phyloP scores from a whole-genome alignment of 2,888 invertebrate genomes.

The Campopleginae sp. region DNA sequence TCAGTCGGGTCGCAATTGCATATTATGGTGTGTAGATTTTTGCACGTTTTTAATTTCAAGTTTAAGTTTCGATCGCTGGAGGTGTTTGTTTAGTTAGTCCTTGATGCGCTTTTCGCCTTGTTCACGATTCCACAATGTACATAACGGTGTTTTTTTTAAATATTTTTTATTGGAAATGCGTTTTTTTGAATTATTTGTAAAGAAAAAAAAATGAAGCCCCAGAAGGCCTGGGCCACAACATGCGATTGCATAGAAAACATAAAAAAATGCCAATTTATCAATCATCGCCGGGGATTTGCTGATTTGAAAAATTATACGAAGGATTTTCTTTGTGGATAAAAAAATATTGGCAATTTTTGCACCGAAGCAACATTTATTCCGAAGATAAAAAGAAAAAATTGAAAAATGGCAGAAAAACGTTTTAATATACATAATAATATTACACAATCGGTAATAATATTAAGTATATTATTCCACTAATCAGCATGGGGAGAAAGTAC shows the following conservation, averaged over 20 bases:
- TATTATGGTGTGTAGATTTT: conserved; percentile 77
- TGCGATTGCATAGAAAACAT: conserved; percentile 72
- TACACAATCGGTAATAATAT: conserved; percentile 27
- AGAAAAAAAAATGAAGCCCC: conserved; percentile 20
- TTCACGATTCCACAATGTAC: conserved; percentile 28
- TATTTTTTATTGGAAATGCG: no score
- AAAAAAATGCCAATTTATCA: neutral
- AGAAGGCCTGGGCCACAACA: conserved; percentile 68
- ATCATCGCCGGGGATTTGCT: neutral
- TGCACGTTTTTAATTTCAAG: conserved; percentile 51
- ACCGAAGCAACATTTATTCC: neutral
- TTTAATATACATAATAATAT: conserved; percentile 57
- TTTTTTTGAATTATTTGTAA: neutral
- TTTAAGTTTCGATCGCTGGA: conserved; percentile 6
- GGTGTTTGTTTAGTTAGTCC: conserved; percentile 19
- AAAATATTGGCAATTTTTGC: conserved; percentile 21
- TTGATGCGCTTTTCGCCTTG: conserved; percentile 1
- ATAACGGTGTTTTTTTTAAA: conserved; percentile 26
- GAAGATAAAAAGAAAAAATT: neutral
- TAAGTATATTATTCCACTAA: conserved; percentile 85
- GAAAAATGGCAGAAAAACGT: neutral
- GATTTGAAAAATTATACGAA: neutral
- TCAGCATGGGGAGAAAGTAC: conserved; percentile 86
- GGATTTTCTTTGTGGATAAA: neutral
- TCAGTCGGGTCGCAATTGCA: conserved; percentile 72